phyloP scores from a whole-genome alignment of 1,140 invertebrate species.

The Neomicropteryx cornuta region DNA sequence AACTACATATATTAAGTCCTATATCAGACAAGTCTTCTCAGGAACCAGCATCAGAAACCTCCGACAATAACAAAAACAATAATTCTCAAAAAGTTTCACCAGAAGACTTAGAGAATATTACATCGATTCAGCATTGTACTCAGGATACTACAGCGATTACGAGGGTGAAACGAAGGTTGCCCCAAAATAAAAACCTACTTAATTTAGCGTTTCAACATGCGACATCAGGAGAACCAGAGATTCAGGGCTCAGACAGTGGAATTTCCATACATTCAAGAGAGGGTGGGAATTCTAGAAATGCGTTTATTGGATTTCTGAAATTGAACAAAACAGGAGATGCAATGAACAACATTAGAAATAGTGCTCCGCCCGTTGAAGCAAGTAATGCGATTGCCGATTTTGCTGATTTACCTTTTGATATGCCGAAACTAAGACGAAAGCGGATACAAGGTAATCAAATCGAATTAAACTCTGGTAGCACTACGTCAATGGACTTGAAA shows the following conservation, averaged over 20 bases:
- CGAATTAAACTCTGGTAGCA: constrained; percentile 56
- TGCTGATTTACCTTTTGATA: constrained; percentile 73
- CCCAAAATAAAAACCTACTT: constrained; percentile 66
- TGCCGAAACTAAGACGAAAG: constrained; percentile 74
- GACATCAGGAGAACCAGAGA: constrained; percentile 54
- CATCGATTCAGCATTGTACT: no score
- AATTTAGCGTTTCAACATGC: constrained; percentile 54
- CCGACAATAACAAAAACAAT: constrained; percentile 67
- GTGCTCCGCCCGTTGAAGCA: constrained; percentile 25
- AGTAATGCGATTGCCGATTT: constrained; percentile 44
- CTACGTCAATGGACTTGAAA: constrained; percentile 61
- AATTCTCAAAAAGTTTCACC: constrained; percentile 62
- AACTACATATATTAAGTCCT: constrained; percentile 74
- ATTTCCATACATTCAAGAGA: constrained; percentile 73
- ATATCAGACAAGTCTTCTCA: constrained; percentile 86
- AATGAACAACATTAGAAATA: constrained; percentile 35
- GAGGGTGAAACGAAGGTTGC: constrained; percentile 48
- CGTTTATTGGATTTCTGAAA: constrained; percentile 47
- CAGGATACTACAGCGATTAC: constrained; percentile 32
- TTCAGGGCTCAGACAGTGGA: constrained; percentile 74
- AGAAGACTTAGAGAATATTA: constrained; percentile 32
- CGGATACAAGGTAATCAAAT: constrained; percentile 43
- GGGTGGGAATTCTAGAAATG: constrained; percentile 53
- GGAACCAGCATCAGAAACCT: constrained; percentile 67
- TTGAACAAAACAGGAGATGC: constrained; percentile 34